Conservation (phyloP, 2,113 vertebrate species). For the Mobula birostris region DNA sequence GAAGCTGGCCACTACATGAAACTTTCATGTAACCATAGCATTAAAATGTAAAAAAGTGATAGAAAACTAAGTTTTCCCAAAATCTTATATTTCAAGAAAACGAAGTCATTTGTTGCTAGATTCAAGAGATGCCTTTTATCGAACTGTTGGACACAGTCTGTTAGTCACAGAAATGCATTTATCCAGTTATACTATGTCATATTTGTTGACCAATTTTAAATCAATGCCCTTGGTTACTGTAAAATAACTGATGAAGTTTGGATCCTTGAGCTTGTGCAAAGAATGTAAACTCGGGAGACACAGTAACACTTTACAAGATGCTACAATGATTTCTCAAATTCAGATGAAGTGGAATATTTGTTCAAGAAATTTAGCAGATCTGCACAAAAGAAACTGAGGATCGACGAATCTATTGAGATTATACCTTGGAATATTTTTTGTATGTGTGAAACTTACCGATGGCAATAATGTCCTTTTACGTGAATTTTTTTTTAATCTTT, state of each 20-base stretch:
- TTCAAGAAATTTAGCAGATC: neutral
- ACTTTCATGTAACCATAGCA: neutral
- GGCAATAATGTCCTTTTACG: neutral
- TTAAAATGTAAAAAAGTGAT: neutral
- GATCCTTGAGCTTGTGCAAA: neutral
- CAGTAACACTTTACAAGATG: neutral
- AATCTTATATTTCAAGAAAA: neutral
- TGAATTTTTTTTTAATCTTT: neutral
- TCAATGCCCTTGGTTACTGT: neutral
- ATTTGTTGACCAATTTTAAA: neutral
- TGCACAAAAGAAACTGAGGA: neutral
- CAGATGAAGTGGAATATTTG: neutral
- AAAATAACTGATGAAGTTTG: neutral
- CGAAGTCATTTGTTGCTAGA: neutral
- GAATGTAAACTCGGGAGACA: neutral
- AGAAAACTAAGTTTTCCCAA: neutral
- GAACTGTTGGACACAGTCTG: neutral
- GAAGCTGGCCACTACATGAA: neutral
- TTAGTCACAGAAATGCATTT: neutral
- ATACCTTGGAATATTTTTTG: neutral
- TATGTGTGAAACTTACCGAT: neutral
- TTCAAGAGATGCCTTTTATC: neutral
- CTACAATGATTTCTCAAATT: neutral
- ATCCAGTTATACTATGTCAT: neutral
- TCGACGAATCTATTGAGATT: neutral